Percentiles rank a stretch among this genome's conserved stretches.
These are phyloP conservation scores for Phylloscopus collybita DNA, from an alignment of 2,797 vertebrate genomes.

Conservation along the genomic window DNA sequence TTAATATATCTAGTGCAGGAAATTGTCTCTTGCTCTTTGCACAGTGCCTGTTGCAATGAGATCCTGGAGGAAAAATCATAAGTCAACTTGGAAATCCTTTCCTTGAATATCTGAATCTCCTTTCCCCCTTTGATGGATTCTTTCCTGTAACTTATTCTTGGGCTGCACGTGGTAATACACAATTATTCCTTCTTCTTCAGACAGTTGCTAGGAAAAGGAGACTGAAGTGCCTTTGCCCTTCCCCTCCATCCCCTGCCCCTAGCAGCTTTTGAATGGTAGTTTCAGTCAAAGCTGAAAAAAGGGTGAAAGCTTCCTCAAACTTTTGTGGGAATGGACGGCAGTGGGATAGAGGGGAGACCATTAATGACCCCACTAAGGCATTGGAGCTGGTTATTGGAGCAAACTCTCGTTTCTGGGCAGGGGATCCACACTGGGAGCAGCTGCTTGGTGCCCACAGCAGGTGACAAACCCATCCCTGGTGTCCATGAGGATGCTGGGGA, in stretches of 20 bases:
- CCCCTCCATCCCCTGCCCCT: background rate
- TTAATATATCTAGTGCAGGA: constrained; percentile 47
- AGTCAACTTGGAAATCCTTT: constrained; percentile 36
- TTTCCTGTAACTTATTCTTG: constrained; percentile 27
- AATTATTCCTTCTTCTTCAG: background rate
- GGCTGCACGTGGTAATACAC: background rate
- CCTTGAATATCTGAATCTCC: constrained; percentile 32
- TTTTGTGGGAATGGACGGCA: rapidly evolving
- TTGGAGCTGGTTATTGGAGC: background rate
- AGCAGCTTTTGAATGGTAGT: background rate
- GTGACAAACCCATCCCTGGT: background rate
- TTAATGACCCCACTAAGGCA: background rate
- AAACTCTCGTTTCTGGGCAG: background rate
- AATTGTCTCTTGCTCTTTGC: constrained; percentile 26
- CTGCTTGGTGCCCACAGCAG: background rate
- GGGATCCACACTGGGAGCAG: background rate
- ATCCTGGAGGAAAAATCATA: constrained; percentile 40
- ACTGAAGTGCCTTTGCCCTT: background rate
- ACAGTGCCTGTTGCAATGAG: constrained; percentile 15
- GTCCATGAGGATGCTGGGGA: rapidly evolving
- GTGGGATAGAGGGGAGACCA: background rate
- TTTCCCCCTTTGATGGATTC: constrained; percentile 33
- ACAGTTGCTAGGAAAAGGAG: background rate
- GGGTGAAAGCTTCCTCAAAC: background rate
- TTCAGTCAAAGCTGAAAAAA: background rate